Conservation (phyloP, 2,797 vertebrate species). For the Melanotaenia trifasciata region DNA sequence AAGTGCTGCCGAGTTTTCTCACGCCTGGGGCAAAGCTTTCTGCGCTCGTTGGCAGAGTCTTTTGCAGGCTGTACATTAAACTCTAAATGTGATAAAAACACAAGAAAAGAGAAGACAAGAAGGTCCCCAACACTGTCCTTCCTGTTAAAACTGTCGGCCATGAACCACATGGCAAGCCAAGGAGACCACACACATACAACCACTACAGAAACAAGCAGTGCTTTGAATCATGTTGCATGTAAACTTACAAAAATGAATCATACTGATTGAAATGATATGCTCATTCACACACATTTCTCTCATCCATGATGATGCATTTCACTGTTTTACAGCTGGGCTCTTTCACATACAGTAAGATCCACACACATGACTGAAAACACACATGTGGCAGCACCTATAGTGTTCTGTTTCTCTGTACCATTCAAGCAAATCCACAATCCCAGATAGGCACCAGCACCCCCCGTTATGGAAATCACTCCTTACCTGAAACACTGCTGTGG, state of each 20-base stretch:
- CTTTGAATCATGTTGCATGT: conserved; percentile 21
- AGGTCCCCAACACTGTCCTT: conserved; percentile 39
- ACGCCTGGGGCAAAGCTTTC: conserved; percentile 44
- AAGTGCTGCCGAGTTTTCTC: conserved; percentile 66
- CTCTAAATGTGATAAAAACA: neutral
- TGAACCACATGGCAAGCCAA: conserved; percentile 49
- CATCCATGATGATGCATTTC: conserved; percentile 2
- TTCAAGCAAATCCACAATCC: conserved; percentile 53
- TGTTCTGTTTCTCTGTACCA: conserved; percentile 38
- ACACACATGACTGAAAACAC: neutral
- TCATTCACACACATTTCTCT: conserved; percentile 30
- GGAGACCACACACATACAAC: conserved; percentile 64
- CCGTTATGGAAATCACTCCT: conserved; percentile 48
- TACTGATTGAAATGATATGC: conserved; percentile 2
- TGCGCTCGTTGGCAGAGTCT: neutral
- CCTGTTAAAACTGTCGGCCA: conserved; percentile 45
- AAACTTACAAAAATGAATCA: conserved; percentile 17
- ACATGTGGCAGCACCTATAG: conserved; percentile 14
- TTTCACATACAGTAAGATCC: neutral
- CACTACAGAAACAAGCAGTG: conserved; percentile 26
- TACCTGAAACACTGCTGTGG: conserved; percentile 87
- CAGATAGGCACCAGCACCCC: conserved; percentile 31
- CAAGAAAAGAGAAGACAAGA: conserved; percentile 31
- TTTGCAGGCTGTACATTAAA: neutral
- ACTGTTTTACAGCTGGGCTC: conserved; percentile 1